phyloP scores from a whole-genome alignment of 1,140 invertebrate genomes.

The Drosophila arizonae region DNA sequence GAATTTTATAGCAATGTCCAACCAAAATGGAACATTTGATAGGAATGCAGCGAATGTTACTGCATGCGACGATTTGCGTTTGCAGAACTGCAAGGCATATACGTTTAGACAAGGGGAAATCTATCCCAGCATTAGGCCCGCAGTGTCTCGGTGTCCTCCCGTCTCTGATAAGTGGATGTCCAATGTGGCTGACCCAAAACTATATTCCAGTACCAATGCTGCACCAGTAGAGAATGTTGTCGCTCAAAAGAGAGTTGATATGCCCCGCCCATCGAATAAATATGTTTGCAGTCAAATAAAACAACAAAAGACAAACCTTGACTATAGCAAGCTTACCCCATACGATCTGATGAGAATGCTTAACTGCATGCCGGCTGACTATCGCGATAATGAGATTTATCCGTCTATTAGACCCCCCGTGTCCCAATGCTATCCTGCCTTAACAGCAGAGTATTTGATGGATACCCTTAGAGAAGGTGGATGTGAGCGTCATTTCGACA shows the following conservation, averaged over 20 bases:
- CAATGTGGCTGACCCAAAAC: not conserved
- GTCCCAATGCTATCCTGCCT: not conserved
- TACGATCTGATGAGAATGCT: not conserved
- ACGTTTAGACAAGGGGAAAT: conserved; percentile 3
- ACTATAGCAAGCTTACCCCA: conserved; percentile 5
- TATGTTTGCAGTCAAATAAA: not conserved
- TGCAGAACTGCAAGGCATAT: conserved; percentile 7
- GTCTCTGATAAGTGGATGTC: not conserved
- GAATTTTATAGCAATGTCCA: not conserved
- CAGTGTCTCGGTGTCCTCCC: not conserved
- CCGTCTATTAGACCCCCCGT: conserved; percentile 9
- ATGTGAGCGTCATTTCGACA: not conserved
- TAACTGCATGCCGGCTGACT: not conserved
- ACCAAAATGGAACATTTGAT: not conserved
- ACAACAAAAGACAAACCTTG: not conserved
- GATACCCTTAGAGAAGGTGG: not conserved
- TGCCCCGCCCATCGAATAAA: not conserved
- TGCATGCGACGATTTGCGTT: conserved; percentile 1
- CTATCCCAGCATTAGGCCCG: conserved; percentile 8
- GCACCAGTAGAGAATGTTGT: not conserved
- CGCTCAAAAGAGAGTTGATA: not conserved
- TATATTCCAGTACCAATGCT: not conserved
- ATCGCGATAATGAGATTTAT: not conserved
- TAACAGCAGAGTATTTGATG: not conserved
- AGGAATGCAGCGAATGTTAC: not conserved